phyloP scores from a whole-genome alignment of 2,888 invertebrate species.

The Listrodromus nycthemerus region DNA sequence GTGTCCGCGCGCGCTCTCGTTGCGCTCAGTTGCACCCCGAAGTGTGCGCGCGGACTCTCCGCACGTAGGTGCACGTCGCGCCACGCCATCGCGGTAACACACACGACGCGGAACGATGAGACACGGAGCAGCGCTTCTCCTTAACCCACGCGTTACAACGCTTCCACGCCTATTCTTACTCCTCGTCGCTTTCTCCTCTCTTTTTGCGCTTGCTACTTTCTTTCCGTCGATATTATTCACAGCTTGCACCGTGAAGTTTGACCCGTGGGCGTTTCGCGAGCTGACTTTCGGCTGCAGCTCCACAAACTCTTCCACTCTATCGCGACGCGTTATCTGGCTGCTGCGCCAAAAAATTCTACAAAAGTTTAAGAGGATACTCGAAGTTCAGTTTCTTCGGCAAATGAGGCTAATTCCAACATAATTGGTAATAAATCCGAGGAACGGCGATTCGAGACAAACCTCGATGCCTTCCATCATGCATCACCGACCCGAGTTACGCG shows the following conservation, averaged over 20 bases:
- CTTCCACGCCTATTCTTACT: constrained; percentile 50
- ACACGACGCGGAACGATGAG: constrained; percentile 41
- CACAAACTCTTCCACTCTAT: not conserved
- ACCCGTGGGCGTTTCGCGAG: not conserved
- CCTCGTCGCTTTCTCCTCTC: constrained; percentile 50
- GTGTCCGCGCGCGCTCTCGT: constrained; percentile 54
- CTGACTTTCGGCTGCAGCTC: not conserved
- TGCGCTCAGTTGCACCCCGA: constrained; percentile 61
- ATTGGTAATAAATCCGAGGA: not conserved
- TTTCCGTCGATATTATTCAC: constrained; percentile 7
- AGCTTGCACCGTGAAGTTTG: not conserved
- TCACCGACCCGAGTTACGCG: not conserved
- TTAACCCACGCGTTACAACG: constrained; percentile 49
- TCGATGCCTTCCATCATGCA: not conserved
- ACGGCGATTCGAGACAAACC: not conserved
- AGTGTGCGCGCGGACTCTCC: constrained; percentile 59
- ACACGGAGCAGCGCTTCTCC: constrained; percentile 44
- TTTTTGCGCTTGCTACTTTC: constrained; percentile 13
- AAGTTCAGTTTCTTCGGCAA: not conserved
- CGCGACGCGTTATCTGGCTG: not conserved
- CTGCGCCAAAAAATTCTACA: not conserved
- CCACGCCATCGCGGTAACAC: constrained; percentile 50
- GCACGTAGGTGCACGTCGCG: constrained; percentile 63
- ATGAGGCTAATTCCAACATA: not conserved
- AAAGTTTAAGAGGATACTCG: not conserved